phyloP scores from a whole-genome alignment of 1,140 invertebrate species.

The Pseudomyrmex concolor region DNA sequence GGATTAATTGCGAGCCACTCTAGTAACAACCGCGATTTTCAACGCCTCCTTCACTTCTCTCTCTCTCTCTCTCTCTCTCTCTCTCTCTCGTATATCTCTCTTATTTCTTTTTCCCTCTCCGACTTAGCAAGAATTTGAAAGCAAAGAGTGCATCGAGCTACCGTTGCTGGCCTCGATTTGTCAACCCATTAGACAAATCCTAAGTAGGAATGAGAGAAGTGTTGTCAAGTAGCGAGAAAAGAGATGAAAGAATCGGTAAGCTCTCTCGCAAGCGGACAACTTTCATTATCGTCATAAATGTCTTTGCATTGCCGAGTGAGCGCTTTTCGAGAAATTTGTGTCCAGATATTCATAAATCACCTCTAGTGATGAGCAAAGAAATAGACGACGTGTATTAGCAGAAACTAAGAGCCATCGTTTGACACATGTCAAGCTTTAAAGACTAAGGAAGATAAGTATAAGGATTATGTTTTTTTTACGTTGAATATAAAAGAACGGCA shows the following conservation, averaged over 20 bases:
- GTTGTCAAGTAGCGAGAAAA: constrained; percentile 18
- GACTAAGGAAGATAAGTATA: background rate
- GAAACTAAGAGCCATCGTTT: constrained; percentile 23
- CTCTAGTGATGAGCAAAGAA: background rate
- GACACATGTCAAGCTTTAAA: constrained; percentile 39
- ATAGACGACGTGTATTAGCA: constrained; percentile 21
- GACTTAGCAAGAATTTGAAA: constrained; percentile 31
- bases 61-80: background rate
- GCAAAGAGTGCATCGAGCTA: constrained; percentile 52
- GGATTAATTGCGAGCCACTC: constrained; percentile 74
- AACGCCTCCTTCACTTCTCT: constrained; percentile 72
- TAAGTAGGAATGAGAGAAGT: constrained; percentile 69
- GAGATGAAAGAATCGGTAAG: constrained; percentile 53
- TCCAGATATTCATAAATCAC: constrained; percentile 52
- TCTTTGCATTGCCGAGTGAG: constrained; percentile 1
- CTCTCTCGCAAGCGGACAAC: constrained; percentile 42
- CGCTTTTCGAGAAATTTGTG: constrained; percentile 31
- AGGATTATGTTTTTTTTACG: constrained; percentile 8
- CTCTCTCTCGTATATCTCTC: background rate
- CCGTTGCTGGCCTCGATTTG: constrained; percentile 73
- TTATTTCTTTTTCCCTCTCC: constrained; percentile 22
- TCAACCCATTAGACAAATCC: constrained; percentile 75
- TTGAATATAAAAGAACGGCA: background rate
- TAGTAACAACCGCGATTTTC: constrained; percentile 73
- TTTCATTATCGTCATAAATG: constrained; percentile 56